phyloP scores from a whole-genome alignment of 1,140 invertebrate genomes.

The Chymomyza costata region DNA sequence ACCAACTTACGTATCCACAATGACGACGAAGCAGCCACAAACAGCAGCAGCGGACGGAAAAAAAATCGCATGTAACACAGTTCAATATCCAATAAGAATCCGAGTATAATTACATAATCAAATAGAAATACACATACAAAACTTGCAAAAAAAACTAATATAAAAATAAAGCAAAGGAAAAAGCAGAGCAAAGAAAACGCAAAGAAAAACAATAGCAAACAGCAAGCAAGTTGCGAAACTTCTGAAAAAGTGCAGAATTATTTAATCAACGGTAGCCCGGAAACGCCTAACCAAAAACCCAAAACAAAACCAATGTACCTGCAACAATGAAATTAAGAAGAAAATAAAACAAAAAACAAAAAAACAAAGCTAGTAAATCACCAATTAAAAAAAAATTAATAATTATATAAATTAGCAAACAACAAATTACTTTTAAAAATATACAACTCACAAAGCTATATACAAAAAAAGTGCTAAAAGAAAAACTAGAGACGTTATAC shows the following conservation, averaged over 20 bases:
- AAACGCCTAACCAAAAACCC: conserved; percentile 50
- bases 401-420: conserved; percentile 25
- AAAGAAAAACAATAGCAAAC: conserved; percentile 36
- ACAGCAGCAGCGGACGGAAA: conserved; percentile 33
- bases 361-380: not conserved
- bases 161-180: conserved; percentile 15
- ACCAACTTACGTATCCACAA: conserved; percentile 35
- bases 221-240: too few relatives aligned
- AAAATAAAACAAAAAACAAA: conserved; percentile 33
- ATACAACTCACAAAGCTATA: conserved; percentile 47
- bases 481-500: too few relatives aligned
- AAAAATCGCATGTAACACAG: conserved; percentile 49
- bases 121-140: conserved; percentile 48
- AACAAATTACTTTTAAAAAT: conserved; percentile 65
- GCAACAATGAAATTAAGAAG: conserved; percentile 65
- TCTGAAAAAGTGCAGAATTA: conserved; percentile 62
- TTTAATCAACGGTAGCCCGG: conserved; percentile 58
- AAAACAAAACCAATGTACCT: conserved; percentile 66
- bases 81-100: conserved; percentile 70
- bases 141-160: conserved; percentile 37
- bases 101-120: conserved; percentile 74
- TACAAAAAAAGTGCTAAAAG: too few relatives aligned
- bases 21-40: conserved; percentile 22
- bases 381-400: not conserved
- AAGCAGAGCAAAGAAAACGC: conserved; percentile 16